Evolutionary conservation across 1,140 invertebrate genomes (phyloP), one percentile per base, ranked within the genome.

Genomic region (Bombus impatiens): DNA sequence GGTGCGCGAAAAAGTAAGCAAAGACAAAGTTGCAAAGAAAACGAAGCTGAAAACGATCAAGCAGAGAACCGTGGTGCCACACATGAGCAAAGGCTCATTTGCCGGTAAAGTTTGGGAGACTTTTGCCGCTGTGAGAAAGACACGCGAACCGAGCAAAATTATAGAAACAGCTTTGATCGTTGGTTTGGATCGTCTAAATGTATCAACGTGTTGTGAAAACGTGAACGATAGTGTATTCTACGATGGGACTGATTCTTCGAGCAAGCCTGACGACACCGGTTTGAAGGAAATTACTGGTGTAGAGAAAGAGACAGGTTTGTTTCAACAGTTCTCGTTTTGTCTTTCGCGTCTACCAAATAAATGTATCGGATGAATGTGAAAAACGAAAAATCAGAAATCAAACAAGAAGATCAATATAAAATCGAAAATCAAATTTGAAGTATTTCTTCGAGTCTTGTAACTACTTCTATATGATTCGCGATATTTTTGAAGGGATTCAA

Each of bases 71-170:
- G 86, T 35, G 53, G 71, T 82, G 37, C 44, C 82, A 3, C 72
- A 47, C 72, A 78, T 42, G 76, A 80, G 59, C 47, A 91, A 85
- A 83, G 83, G 40, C 25, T 84, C 93, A 13, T 91, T 94, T 1
- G 93, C 93, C 40, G 89, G 87, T 3, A 92, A 91, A 80, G 93
- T 94, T 71, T 94, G 93, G 93, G 93, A 94, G 47, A 93, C 91
- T 22, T 83, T 93, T 9, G 87, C 87, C 68, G 91, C 91, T 12
- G 93, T 93, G 35, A 90, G 90, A 84, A 91, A 88, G 62, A 88
- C 62, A 12, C 88, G 86, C 57, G 89, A 86, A 35, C 87, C 86
- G 9, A 84, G 72, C 77, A 89, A 90, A 35, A 88, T 92, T 79
- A 81, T 86, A 44, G 84, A 86, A 37, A 86, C 87, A 25, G 90